Conservation (phyloP, 2,797 vertebrate genomes). For the Acanthurus lineatus region DNA sequence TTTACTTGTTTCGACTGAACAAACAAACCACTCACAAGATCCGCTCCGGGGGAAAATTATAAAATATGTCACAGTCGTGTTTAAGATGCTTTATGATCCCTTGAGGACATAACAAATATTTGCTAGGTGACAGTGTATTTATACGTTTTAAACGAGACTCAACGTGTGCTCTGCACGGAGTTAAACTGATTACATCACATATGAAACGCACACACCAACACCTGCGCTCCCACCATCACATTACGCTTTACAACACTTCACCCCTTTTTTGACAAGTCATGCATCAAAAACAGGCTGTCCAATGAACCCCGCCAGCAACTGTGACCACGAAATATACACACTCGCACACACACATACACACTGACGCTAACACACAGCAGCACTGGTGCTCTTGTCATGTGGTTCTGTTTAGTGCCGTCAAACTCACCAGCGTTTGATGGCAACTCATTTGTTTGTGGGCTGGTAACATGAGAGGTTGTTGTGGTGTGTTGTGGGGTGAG, state of each 20-base stretch:
- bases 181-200: constrained; percentile 52
- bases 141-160: background rate
- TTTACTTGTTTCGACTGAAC: background rate
- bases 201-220: constrained; percentile 25
- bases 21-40: background rate
- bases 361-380: background rate
- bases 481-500: constrained; percentile 57
- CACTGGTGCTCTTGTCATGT: constrained; percentile 58
- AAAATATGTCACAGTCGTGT: background rate
- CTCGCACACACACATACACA: constrained; percentile 3
- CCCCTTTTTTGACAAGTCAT: constrained; percentile 26
- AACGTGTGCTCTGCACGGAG: constrained; percentile 6
- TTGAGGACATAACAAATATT: background rate
- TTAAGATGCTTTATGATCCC: background rate
- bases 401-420: constrained; percentile 74
- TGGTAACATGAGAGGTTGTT: constrained; percentile 75
- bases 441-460: constrained; percentile 52
- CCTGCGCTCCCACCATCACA: constrained; percentile 32
- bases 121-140: background rate
- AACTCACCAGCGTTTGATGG: constrained; percentile 51
- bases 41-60: background rate
- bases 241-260: constrained; percentile 14
- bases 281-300: constrained; percentile 30
- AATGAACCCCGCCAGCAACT: background rate
- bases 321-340: constrained; percentile 8